phyloP scores from a whole-genome alignment of 2,888 invertebrate genomes.

The Platycnemis pennipes region DNA sequence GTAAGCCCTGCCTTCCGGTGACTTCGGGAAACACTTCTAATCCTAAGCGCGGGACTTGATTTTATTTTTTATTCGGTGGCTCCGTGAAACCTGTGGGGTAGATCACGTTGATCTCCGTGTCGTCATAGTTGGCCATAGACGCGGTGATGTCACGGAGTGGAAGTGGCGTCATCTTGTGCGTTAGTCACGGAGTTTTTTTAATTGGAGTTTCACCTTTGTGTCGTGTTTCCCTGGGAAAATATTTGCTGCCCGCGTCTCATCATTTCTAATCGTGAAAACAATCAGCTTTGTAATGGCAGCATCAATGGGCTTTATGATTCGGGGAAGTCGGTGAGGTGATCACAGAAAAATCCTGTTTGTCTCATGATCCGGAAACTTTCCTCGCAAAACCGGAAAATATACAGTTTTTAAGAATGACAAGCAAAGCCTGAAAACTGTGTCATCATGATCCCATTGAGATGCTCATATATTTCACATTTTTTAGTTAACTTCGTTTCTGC shows the following conservation, averaged over 20 bases:
- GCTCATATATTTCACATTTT: too few relatives aligned
- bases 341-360: neutral
- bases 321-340: neutral
- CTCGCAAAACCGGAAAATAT: neutral
- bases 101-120: neutral
- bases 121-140: constrained; percentile 18
- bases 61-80: neutral
- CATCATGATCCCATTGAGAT: neutral
- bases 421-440: neutral
- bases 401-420: neutral
- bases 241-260: neutral
- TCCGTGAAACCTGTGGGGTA: constrained; percentile 3
- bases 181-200: neutral
- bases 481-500: too few relatives aligned
- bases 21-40: neutral
- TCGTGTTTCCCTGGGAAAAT: neutral
- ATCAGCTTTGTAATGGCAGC: neutral
- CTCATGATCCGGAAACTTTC: neutral
- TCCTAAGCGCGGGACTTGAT: neutral
- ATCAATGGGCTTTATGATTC: neutral
- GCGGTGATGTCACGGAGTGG: neutral
- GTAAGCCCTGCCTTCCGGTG: neutral
- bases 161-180: neutral
- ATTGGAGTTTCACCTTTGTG: neutral
- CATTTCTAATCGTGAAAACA: neutral